A percentile compares a stretch with the other conserved stretches of the same genome.
These are phyloP conservation scores for Dreissena polymorpha DNA, from an alignment of 1,140 invertebrate species.

Conservation along the genomic window DNA sequence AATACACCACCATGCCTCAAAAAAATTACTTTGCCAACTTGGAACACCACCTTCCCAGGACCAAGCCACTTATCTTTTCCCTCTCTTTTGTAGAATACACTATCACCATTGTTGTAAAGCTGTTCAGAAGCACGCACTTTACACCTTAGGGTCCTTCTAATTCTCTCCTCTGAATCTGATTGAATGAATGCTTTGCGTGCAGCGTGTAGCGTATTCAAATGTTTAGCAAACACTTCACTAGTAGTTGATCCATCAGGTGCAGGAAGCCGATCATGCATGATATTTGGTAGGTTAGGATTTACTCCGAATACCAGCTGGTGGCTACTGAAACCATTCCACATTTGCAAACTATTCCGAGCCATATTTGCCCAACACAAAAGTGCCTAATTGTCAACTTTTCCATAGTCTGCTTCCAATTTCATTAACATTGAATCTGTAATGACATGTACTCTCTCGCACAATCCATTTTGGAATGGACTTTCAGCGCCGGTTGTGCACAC, in stretches of 20 bases:
- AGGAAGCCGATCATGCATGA: slow-evolving; percentile 43
- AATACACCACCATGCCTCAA: slow-evolving; percentile 54
- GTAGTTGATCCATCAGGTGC: slow-evolving; percentile 39
- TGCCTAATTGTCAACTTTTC: too few relatives aligned
- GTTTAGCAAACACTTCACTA: slow-evolving; percentile 53
- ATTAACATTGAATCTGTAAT: slow-evolving; percentile 51
- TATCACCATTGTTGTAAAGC: slow-evolving; percentile 48
- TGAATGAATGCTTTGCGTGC: slow-evolving; percentile 53
- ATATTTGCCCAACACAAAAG: slow-evolving; percentile 53
- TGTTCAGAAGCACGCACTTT: slow-evolving; percentile 55
- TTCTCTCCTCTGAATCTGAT: slow-evolving; percentile 50
- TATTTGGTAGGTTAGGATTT: too few relatives aligned
- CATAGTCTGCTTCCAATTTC: slow-evolving; percentile 25
- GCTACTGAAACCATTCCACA: slow-evolving; percentile 57
- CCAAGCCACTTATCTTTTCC: slow-evolving; percentile 54
- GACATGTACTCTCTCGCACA: slow-evolving; percentile 42
- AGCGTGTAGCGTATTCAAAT: slow-evolving; percentile 55
- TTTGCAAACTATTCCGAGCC: slow-evolving; percentile 50
- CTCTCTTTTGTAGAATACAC: slow-evolving; percentile 56
- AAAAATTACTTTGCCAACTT: slow-evolving; percentile 56
- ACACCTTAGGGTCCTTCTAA: slow-evolving; percentile 45
- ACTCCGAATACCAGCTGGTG: slow-evolving; percentile 29
- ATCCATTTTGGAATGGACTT: slow-evolving; percentile 50
- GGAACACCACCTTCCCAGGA: slow-evolving; percentile 48
- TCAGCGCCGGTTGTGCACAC: slow-evolving; percentile 48